Evolutionary conservation across 2,113 vertebrate species (phyloP), one percentile per base, ranked within the genome.

Genomic region (Prietella phreatophila): DNA sequence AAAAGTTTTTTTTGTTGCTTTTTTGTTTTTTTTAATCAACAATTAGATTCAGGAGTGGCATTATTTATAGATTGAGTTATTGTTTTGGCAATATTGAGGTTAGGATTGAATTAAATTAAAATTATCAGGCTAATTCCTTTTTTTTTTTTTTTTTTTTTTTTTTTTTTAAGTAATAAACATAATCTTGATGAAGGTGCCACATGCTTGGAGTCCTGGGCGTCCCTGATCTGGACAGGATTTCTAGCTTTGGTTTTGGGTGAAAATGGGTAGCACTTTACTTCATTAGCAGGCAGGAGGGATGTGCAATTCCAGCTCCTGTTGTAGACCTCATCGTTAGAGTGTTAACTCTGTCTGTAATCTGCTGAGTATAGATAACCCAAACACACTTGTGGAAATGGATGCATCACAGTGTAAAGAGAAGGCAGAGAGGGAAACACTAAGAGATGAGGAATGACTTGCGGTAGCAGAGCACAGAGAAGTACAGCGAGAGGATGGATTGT

Each of bases 391-490:
- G 30, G 80, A 36, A 60, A 22, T 81, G 30, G 79, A 36, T 60
- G 56, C 4, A 58, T 81, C n/a, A 19, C 53, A 11, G 53, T 58
- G 53, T 30, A 33, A 30, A 53, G 27, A 4, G 25, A 50, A 30
- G 55, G 17, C 53, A 61, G 33, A 27, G 80, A 27, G 56, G 56
- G 76, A 79, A 79, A 79, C 76, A 79, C 47, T 15, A 82, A 11
- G n/a, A 61, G 20, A 82, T 82, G 80, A 82, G 80, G 22, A 61
- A 60, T 27, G 56, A 82, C 30, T 61, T 25, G 56, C 39, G 80
- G 3, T 61, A 36, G 79, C 53, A 36, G 79, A 81, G 53, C 53
- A 36, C n/a, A 20, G 53, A 56, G 55, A 58, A 39, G 33, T 42
- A 25, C 17, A 3, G 80, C 22, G 19, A 42, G 73, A 60, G 50